phyloP scores from a whole-genome alignment of 2,113 vertebrate genomes.

The Narcine bancroftii region DNA sequence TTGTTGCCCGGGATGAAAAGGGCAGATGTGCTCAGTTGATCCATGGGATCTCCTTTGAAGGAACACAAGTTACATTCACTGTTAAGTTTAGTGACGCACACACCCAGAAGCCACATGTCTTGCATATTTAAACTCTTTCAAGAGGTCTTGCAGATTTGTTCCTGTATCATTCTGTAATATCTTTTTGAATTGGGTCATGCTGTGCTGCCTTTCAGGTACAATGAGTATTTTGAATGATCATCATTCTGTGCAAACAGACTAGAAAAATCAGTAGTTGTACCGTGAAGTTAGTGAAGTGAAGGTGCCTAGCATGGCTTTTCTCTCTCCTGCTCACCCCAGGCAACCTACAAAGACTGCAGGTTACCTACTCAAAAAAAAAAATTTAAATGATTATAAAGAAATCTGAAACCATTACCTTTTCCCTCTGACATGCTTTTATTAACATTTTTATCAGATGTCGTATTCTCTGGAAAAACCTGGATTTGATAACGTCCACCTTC shows the following conservation, averaged over 20 bases:
- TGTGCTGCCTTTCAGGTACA: neutral
- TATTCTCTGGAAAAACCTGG: neutral
- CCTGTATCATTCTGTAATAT: neutral
- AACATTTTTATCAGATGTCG: neutral
- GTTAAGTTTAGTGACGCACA: neutral
- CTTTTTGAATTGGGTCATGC: neutral
- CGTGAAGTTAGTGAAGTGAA: neutral
- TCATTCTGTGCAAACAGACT: neutral
- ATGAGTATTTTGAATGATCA: neutral
- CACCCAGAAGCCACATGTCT: neutral
- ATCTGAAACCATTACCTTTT: neutral
- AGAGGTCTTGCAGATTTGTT: neutral
- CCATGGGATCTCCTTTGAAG: neutral
- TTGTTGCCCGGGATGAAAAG: neutral
- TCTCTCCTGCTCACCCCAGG: neutral
- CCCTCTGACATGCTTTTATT: neutral
- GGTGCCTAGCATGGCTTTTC: neutral
- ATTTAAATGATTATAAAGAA: neutral
- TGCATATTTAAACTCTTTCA: neutral
- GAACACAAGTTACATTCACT: neutral
- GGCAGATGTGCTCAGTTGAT: neutral
- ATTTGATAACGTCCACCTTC: neutral
- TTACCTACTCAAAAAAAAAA: neutral
- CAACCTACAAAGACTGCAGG: neutral
- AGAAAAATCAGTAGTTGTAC: neutral